phyloP scores from a whole-genome alignment of 2,888 invertebrate species.

The Synergus gifuensis region DNA sequence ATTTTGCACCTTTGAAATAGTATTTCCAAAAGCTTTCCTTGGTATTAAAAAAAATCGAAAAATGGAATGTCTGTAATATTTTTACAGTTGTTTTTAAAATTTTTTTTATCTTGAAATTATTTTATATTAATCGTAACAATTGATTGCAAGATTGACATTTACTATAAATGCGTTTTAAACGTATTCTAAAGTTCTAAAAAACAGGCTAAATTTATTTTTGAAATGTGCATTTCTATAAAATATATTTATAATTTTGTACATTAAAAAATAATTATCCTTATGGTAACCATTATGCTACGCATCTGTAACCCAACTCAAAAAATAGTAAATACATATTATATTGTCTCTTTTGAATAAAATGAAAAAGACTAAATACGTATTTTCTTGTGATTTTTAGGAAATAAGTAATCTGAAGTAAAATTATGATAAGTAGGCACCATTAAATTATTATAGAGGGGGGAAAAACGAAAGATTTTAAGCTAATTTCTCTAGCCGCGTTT shows the following conservation, averaged over 20 bases:
- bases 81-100: not conserved
- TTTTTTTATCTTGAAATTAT: not conserved
- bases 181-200: not conserved
- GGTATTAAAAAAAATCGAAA: not conserved
- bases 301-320: not conserved
- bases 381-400: not conserved
- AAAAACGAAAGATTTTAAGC: constrained; percentile 8
- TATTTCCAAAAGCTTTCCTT: not conserved
- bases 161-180: not conserved
- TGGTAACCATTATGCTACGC: not conserved
- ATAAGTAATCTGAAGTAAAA: no score
- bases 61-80: not conserved
- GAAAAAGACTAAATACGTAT: no score
- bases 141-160: not conserved
- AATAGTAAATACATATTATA: not conserved
- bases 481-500: constrained; percentile 38
- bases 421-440: not conserved
- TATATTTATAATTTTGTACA: not conserved
- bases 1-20: not conserved
- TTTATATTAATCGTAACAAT: not conserved
- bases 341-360: not conserved
- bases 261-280: not conserved
- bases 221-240: not conserved
- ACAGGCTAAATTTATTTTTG: not conserved
- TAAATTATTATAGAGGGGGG: constrained; percentile 58